phyloP scores from a whole-genome alignment of 1,140 invertebrate genomes.

The Drosophila insularis region DNA sequence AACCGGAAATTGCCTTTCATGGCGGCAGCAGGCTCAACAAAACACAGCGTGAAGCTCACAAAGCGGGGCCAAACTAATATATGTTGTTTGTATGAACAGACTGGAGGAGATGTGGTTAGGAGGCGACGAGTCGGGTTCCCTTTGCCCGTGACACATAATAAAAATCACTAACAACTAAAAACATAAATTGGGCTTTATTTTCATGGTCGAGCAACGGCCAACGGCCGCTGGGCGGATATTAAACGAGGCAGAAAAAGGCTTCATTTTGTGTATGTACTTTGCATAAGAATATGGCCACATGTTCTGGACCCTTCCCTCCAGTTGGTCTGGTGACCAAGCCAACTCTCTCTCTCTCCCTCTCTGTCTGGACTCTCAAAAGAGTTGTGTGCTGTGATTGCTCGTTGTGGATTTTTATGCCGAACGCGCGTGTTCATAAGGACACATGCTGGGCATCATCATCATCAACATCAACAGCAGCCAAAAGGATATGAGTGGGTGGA shows the following conservation, averaged over 20 bases:
- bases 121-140: too few species aligned
- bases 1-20: conserved; percentile 72
- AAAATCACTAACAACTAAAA: conserved; percentile 81
- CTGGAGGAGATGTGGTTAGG: not conserved
- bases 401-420: conserved; percentile 57
- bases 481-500: not conserved
- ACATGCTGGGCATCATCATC: conserved; percentile 35
- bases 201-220: conserved; percentile 63
- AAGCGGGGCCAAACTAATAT: not conserved
- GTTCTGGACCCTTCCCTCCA: not conserved
- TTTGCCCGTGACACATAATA: conserved; percentile 77
- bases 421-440: conserved; percentile 62
- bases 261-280: conserved; percentile 62
- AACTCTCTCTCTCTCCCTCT: not conserved
- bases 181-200: conserved; percentile 79
- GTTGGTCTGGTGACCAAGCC: not conserved
- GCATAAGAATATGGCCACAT: conserved; percentile 68
- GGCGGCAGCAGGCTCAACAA: conserved; percentile 21
- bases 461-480: not conserved
- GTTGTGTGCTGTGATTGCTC: conserved; percentile 60
- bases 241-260: conserved; percentile 69
- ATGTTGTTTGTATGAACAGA: conserved; percentile 17
- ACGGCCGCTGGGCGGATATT: conserved; percentile 47
- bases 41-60: conserved; percentile 22
- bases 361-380: conserved; percentile 31